phyloP scores from a whole-genome alignment of 2,888 invertebrate species.

The Ganaspis brasiliensis region DNA sequence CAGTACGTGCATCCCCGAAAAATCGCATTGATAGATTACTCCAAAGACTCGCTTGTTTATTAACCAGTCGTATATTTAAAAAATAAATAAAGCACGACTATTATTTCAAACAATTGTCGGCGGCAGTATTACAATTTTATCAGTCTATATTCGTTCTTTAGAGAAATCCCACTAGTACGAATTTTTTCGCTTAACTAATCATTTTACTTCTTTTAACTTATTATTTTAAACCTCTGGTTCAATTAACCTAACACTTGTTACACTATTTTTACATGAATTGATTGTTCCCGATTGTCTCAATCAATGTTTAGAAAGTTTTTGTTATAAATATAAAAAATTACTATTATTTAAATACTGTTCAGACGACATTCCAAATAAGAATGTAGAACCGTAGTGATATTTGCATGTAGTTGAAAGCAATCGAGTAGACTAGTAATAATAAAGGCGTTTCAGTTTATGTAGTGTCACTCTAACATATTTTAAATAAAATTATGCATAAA shows the following conservation, averaged over 20 bases:
- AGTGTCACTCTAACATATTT: not conserved
- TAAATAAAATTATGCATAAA: not conserved
- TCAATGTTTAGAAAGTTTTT: slow-evolving; percentile 4
- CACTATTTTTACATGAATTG: slow-evolving; percentile 67
- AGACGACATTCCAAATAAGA: slow-evolving; percentile 3
- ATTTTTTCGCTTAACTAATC: slow-evolving; percentile 14
- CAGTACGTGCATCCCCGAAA: slow-evolving; percentile 68
- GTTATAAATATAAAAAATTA: slow-evolving; percentile 10
- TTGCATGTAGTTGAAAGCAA: slow-evolving; percentile 1
- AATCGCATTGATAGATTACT: slow-evolving; percentile 46
- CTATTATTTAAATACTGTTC: not conserved
- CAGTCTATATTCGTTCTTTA: slow-evolving; percentile 33
- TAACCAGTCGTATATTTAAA: slow-evolving; percentile 23
- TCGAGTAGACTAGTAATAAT: slow-evolving; percentile 20
- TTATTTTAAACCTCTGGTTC: slow-evolving; percentile 66
- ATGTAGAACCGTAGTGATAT: not conserved
- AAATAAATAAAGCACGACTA: slow-evolving; percentile 13
- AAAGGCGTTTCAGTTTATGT: not conserved
- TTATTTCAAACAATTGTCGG: not conserved
- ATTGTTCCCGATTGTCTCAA: slow-evolving; percentile 60
- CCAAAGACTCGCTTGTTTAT: slow-evolving; percentile 12
- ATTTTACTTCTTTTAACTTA: slow-evolving; percentile 15
- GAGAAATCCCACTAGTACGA: slow-evolving; percentile 29
- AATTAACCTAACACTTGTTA: slow-evolving; percentile 65
- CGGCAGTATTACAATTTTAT: slow-evolving; percentile 20